Conservation (phyloP, 1,140 invertebrate species). For the Ooceraea biroi region DNA sequence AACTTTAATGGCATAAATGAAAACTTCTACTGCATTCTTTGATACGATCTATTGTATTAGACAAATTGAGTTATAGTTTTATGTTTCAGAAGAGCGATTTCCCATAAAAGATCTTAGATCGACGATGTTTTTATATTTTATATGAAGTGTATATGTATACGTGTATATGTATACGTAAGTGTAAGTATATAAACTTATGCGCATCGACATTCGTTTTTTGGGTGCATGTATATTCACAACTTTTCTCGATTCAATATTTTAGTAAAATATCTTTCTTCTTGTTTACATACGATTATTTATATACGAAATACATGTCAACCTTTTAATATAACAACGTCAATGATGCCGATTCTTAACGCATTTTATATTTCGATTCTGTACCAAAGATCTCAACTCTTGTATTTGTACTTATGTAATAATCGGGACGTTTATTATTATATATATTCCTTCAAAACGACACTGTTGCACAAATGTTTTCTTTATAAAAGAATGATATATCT, state of each 20-base stretch:
- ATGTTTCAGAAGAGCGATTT: slow-evolving; percentile 53
- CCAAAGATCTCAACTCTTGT: slow-evolving; percentile 46
- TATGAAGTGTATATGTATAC: slow-evolving; percentile 27
- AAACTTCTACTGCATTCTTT: slow-evolving; percentile 40
- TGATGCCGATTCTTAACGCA: slow-evolving; percentile 73
- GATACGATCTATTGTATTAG: slow-evolving; percentile 56
- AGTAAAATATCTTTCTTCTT: slow-evolving; percentile 46
- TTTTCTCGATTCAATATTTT: slow-evolving; percentile 31
- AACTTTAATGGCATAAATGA: slow-evolving; percentile 56
- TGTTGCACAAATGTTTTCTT: slow-evolving; percentile 1
- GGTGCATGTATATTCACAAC: slow-evolving; percentile 24
- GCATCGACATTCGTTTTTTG: slow-evolving; percentile 4
- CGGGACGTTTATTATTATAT: slow-evolving; percentile 31
- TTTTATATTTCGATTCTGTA: slow-evolving; percentile 27
- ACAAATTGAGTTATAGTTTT: slow-evolving; percentile 58
- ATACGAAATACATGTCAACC: slow-evolving; percentile 14
- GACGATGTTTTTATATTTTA: slow-evolving; percentile 26
- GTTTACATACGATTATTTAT: neutral
- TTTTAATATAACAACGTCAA: slow-evolving; percentile 42
- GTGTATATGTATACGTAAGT: slow-evolving; percentile 3
- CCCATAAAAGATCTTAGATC: slow-evolving; percentile 27
- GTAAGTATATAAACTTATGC: neutral
- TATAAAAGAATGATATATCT: neutral
- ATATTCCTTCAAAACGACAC: neutral
- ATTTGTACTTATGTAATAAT: slow-evolving; percentile 23